These are phyloP conservation scores for Drosophila dunni DNA, from an alignment of 1,140 invertebrate genomes.

Conservation along the genomic window DNA sequence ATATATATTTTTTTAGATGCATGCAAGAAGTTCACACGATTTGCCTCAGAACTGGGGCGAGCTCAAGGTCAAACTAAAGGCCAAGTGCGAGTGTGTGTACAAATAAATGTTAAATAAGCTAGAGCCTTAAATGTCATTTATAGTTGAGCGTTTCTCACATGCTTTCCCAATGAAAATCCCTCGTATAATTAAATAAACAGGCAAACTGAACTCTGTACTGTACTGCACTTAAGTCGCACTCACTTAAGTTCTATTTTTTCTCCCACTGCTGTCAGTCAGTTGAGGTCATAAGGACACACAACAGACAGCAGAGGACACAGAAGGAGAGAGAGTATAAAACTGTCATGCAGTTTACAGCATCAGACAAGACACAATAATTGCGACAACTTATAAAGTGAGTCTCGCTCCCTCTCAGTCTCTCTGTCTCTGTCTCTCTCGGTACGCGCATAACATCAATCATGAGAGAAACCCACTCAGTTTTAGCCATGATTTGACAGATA, in stretches of 20 bases:
- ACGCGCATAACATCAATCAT: not conserved
- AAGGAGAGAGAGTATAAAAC: not conserved
- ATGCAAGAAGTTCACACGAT: slow-evolving; percentile 31
- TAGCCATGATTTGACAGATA: not conserved
- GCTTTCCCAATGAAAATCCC: slow-evolving; percentile 23
- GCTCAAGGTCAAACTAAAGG: slow-evolving; percentile 43
- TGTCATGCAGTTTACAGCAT: slow-evolving; percentile 13
- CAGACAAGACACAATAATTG: slow-evolving; percentile 17
- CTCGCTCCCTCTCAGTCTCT: not conserved
- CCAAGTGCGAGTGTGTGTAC: not conserved
- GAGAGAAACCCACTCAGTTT: not conserved
- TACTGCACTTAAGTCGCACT: slow-evolving; percentile 14
- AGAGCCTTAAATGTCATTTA: slow-evolving; percentile 21
- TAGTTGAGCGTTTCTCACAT: slow-evolving; percentile 31
- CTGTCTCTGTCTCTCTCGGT: not conserved
- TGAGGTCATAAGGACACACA: slow-evolving; percentile 15
- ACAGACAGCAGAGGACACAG: not conserved
- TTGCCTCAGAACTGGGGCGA: slow-evolving; percentile 17
- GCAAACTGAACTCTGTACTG: slow-evolving; percentile 7
- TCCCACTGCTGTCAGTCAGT: not conserved
- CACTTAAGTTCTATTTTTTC: not conserved
- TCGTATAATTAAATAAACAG: slow-evolving; percentile 41
- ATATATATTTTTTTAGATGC: not conserved
- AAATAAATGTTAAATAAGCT: slow-evolving; percentile 8
- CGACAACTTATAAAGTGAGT: slow-evolving; percentile 5